Base-by-base conservation (phyloP, 2,797 vertebrate species). In the Anas capensis region DNA sequence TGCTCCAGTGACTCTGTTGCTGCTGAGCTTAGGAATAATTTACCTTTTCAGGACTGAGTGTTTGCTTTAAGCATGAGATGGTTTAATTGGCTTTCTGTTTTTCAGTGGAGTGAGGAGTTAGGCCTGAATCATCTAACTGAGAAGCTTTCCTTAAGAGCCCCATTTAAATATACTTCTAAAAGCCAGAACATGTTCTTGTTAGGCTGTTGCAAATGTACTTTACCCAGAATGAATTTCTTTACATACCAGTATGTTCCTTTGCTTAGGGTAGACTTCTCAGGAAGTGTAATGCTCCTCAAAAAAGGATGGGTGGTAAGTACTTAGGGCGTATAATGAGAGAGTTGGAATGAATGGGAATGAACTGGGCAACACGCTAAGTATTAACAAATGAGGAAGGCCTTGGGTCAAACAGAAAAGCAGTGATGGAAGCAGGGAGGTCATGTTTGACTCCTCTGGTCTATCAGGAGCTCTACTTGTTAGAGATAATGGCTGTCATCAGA, bases 241-340 rank as follows among this genome's bases (percentile, higher is more conserved):
- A 51, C 16, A 8, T 60, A 20, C 6, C 21, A 23, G 3, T 49
- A 6, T 34, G 31, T 57, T 38, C 77, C 51, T 83, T 40, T 53
- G 11, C 4, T 9, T 11, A 16, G 18, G 7, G 14, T 53, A 82
- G 20, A 19, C 18, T 69, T 76, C 33, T 65, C 33, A 31, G 57
- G 56, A 56, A 68, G 54, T 4, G 13, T 40, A 53, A 42, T n/a
- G 16, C 17, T 16, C 5, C 23, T n/a, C 16, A 0, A 1, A 33
- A 64, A 57, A 57, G 7, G 7, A 11, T 40, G 78, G 3, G 2
- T 71, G 11, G 6, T 56, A 44, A 85, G 9, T n/a, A n/a, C 23
- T 33, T 61, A 6, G 0, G 10, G 26, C 8, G 31, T n/a, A 72
- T 65, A 34, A 19, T 4, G 6, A 62, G 15, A 44, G 3, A 38